phyloP scores from a whole-genome alignment of 2,888 invertebrate species.

The Machimus atricapillus region DNA sequence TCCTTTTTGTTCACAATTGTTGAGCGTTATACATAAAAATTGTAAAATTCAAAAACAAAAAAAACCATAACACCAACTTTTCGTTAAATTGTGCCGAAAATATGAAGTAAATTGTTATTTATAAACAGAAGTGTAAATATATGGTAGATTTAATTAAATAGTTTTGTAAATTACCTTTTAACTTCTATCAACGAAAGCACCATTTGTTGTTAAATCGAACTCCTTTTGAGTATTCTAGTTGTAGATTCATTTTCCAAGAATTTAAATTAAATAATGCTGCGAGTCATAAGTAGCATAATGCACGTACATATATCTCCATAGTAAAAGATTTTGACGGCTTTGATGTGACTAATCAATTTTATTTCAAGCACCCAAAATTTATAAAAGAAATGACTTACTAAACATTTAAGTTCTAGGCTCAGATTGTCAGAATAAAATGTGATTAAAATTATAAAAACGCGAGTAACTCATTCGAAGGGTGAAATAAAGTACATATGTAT shows the following conservation, averaged over 20 bases:
- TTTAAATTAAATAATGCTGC: background rate
- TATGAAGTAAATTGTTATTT: conserved; percentile 31
- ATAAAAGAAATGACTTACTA: too few relatives aligned
- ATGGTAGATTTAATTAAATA: background rate
- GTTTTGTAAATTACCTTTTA: background rate
- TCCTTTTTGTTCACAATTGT: background rate
- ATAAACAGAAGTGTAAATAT: conserved; percentile 33
- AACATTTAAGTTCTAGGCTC: too few relatives aligned
- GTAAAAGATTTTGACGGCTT: background rate
- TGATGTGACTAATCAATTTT: conserved; percentile 1
- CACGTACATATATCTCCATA: background rate
- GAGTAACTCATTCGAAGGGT: too few relatives aligned
- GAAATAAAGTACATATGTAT: too few relatives aligned
- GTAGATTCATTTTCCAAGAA: background rate
- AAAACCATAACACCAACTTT: conserved; percentile 20
- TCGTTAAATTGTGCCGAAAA: background rate
- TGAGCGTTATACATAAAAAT: background rate
- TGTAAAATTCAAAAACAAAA: background rate
- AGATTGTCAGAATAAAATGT: too few relatives aligned
- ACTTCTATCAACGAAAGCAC: background rate
- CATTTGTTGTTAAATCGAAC: background rate
- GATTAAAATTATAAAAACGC: too few relatives aligned
- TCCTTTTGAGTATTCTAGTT: background rate
- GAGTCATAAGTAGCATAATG: background rate
- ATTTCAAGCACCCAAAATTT: background rate